Conservation (phyloP, 1,140 invertebrate species). For the Xylocopa sonorina region DNA sequence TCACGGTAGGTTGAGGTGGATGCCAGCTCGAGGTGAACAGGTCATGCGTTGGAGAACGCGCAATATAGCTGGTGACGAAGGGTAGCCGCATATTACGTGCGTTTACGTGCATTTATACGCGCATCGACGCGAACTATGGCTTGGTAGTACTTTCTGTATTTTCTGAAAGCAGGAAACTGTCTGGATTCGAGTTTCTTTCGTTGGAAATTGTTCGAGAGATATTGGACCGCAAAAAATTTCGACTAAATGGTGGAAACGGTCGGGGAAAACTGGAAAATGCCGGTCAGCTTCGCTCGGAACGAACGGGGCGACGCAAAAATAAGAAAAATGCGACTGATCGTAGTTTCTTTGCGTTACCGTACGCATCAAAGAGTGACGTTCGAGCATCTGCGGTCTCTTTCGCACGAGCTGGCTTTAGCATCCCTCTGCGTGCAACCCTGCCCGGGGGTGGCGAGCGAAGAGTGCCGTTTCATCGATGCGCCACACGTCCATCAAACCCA, state of each 20-base stretch:
- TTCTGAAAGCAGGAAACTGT: no score
- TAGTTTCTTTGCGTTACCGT: constrained; percentile 5
- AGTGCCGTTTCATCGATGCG: constrained; percentile 23
- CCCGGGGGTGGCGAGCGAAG: not conserved
- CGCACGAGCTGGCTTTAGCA: not conserved
- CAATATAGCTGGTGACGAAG: not conserved
- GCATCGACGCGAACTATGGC: no score
- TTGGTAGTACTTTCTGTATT: no score
- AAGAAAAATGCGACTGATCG: not conserved
- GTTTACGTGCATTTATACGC: not conserved
- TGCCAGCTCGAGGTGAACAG: not conserved
- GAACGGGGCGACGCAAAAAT: not conserved
- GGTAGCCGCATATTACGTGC: not conserved
- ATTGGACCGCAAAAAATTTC: no score
- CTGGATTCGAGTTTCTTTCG: no score
- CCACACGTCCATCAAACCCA: constrained; percentile 36
- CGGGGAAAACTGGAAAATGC: not conserved
- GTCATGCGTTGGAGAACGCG: not conserved
- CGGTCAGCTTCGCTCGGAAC: not conserved
- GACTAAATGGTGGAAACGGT: no score
- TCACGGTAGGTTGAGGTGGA: not conserved
- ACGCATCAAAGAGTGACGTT: constrained; percentile 4
- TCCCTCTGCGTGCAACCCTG: not conserved
- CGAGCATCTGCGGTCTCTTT: not conserved
- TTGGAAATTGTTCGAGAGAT: no score